phyloP scores from a whole-genome alignment of 2,797 vertebrate genomes.

The Lepidocolaptes lacrymiger region DNA sequence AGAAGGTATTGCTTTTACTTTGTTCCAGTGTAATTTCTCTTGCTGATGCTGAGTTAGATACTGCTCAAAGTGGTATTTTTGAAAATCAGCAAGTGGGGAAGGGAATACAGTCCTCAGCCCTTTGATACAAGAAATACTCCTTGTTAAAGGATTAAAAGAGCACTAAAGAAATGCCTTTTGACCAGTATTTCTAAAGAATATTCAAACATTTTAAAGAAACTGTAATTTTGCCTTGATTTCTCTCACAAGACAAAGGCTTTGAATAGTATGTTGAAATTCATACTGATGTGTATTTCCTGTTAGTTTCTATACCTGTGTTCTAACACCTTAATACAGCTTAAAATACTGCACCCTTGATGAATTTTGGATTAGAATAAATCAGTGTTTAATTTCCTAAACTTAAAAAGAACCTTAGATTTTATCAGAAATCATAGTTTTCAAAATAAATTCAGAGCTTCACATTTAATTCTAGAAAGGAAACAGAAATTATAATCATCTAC shows the following conservation, averaged over 20 bases:
- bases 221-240: not conserved
- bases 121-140: not conserved
- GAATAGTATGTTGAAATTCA: not conserved
- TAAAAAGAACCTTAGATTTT: not conserved
- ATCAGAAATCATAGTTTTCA: not conserved
- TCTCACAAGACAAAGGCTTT: not conserved
- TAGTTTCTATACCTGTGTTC: not conserved
- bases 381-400: not conserved
- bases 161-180: not conserved
- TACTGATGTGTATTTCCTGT: not conserved
- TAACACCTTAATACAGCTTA: not conserved
- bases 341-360: not conserved
- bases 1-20: constrained; percentile 83
- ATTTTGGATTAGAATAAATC: not conserved
- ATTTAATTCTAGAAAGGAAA: not conserved
- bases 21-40: not conserved
- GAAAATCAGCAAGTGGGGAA: not conserved
- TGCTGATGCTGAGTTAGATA: not conserved
- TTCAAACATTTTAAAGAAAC: not conserved
- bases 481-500: not conserved
- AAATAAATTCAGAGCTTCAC: not conserved
- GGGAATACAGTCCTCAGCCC: not conserved
- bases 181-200: not conserved
- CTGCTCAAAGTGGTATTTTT: not conserved
- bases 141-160: not conserved